Conservation (phyloP, 2,888 invertebrate species). For the Lamellibrachia columna region DNA sequence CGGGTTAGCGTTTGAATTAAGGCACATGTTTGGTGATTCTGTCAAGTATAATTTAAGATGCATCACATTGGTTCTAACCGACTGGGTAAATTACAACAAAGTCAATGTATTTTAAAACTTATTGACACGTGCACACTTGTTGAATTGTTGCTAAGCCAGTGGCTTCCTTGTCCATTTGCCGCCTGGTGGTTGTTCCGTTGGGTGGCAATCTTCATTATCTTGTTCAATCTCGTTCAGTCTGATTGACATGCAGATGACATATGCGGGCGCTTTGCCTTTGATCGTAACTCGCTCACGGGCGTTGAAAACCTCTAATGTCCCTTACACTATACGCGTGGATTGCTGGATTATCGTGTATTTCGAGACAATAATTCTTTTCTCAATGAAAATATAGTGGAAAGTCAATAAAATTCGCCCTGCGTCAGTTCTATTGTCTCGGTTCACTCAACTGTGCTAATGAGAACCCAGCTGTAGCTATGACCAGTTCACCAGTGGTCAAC, state of each 20-base stretch:
- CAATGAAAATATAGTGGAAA: not conserved
- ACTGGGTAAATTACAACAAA: not conserved
- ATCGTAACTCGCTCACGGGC: not conserved
- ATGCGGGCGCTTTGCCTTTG: not conserved
- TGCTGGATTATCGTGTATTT: not conserved
- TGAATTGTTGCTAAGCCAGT: not conserved
- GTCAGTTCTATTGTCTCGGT: not conserved
- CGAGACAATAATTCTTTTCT: not conserved
- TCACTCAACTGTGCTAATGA: not conserved
- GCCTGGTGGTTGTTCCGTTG: not conserved
- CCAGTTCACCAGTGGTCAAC: not conserved
- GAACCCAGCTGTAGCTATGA: not conserved
- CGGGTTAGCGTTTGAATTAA: not conserved
- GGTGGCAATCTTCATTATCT: not conserved
- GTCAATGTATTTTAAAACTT: not conserved
- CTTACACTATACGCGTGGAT: not conserved
- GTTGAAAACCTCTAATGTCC: not conserved
- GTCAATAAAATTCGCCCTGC: not conserved
- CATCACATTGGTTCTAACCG: not conserved
- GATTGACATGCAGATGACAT: not conserved
- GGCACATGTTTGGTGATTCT: not conserved
- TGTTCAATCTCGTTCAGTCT: not conserved
- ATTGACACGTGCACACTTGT: not conserved
- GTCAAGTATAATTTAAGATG: not conserved
- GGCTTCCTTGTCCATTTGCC: not conserved